A percentile compares a stretch with the other conserved stretches of the same genome.
Evolutionary conservation across 2,888 invertebrate species (phyloP).

Genomic region (Drosophila prostipennis): DNA sequence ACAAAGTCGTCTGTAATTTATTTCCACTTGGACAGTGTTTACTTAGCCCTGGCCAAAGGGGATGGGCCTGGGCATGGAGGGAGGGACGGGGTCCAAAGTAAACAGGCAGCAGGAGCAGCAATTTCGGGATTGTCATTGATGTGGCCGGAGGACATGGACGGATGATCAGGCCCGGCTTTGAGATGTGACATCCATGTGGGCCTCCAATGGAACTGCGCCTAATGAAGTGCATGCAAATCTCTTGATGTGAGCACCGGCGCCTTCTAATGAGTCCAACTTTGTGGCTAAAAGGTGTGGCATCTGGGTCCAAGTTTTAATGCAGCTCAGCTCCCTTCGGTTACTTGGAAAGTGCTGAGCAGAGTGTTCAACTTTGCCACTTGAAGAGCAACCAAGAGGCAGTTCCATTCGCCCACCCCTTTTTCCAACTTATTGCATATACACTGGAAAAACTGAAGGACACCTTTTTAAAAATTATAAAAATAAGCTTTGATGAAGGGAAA

Average conservation of each 20-base stretch:
- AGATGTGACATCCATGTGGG: slow-evolving; percentile 43
- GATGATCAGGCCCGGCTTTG: slow-evolving; percentile 20
- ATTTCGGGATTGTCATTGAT: slow-evolving; percentile 68
- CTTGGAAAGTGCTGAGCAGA: slow-evolving; percentile 26
- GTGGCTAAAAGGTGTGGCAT: slow-evolving; percentile 46
- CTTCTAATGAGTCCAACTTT: slow-evolving; percentile 64
- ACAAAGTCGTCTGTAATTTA: slow-evolving; percentile 76
- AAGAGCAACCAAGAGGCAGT: slow-evolving; percentile 24
- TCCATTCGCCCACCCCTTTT: not conserved
- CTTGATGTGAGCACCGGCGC: slow-evolving; percentile 39
- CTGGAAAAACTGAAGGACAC: not conserved
- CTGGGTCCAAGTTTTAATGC: slow-evolving; percentile 21
- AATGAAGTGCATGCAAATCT: slow-evolving; percentile 75
- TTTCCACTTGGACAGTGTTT: slow-evolving; percentile 61
- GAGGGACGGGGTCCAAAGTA: slow-evolving; percentile 40
- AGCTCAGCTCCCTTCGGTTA: slow-evolving; percentile 24
- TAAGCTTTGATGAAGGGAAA: no score
- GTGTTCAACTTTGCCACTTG: slow-evolving; percentile 51
- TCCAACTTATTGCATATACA: slow-evolving; percentile 1
- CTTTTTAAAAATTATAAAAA: no score
- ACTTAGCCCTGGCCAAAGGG: slow-evolving; percentile 42
- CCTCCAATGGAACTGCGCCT: slow-evolving; percentile 56
- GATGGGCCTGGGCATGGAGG: not conserved
- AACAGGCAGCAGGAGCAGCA: slow-evolving; percentile 61
- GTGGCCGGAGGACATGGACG: slow-evolving; percentile 45